Conservation (phyloP, 2,113 vertebrate species). For the Chloropsis hardwickii region DNA sequence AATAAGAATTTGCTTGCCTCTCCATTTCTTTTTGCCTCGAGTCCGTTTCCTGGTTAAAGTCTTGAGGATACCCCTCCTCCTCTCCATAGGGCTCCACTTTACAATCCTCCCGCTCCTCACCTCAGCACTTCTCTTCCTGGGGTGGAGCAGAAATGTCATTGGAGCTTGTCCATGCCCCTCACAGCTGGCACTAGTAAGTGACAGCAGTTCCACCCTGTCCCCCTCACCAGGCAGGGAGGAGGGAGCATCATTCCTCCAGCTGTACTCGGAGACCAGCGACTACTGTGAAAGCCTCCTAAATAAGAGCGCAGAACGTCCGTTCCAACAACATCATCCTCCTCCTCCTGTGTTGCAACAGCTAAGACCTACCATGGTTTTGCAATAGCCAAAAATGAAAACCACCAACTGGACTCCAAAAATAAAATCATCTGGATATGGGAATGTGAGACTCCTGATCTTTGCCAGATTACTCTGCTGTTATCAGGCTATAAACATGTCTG, state of each 20-base stretch:
- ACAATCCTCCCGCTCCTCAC: conserved; percentile 54
- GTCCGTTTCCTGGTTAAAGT: conserved; percentile 59
- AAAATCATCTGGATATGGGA: conserved; percentile 56
- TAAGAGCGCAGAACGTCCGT: neutral
- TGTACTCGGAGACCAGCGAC: neutral
- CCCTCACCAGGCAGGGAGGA: neutral
- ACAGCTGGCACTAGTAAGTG: conserved; percentile 20
- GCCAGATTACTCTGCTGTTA: conserved; percentile 43
- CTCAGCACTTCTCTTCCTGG: neutral
- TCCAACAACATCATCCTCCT: conserved; percentile 34
- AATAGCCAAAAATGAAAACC: conserved; percentile 58
- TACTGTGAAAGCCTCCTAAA: conserved; percentile 15
- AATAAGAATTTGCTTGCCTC: conserved; percentile 68
- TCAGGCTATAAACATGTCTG: conserved; percentile 60
- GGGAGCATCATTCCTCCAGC: neutral
- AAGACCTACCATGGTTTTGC: conserved; percentile 45
- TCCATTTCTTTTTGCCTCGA: conserved; percentile 47
- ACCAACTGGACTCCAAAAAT: conserved; percentile 58
- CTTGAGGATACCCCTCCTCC: conserved; percentile 56
- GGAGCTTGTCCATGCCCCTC: neutral
- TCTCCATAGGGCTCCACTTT: conserved; percentile 64
- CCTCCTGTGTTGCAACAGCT: conserved; percentile 52
- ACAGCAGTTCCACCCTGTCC: neutral
- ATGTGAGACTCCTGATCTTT: conserved; percentile 29
- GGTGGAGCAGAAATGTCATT: conserved; percentile 22